A percentile compares a stretch with the other conserved stretches of the same genome.
Evolutionary conservation across 1,140 invertebrate species (phyloP).

Genomic region (Aphidius gifuensis): DNA sequence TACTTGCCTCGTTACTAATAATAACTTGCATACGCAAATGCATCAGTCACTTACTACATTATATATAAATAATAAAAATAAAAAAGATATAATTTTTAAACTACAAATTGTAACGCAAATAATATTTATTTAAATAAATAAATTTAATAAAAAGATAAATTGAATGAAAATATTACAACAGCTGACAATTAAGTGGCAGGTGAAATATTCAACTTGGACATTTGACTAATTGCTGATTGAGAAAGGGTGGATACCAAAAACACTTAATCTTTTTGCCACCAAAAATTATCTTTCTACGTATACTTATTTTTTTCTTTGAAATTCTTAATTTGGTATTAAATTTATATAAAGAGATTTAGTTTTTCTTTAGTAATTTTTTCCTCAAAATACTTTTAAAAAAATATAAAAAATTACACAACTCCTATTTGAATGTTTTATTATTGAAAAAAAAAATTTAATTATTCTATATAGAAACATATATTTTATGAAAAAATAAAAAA

Average conservation of each 20-base stretch:
- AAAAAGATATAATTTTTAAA: not conserved
- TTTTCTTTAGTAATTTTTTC: not conserved
- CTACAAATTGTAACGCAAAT: not conserved
- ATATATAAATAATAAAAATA: too few relatives aligned
- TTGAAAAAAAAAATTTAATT: too few relatives aligned
- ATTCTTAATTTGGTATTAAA: too few relatives aligned
- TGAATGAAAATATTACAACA: too few relatives aligned
- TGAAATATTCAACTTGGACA: conserved; percentile 33
- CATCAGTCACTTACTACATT: not conserved
- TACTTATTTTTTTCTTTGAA: not conserved
- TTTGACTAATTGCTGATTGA: conserved; percentile 43
- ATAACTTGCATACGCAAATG: conserved; percentile 13
- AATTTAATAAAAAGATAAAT: too few relatives aligned
- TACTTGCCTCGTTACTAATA: conserved; percentile 9
- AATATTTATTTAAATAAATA: too few relatives aligned
- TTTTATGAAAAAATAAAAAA: not conserved
- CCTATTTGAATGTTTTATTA: not conserved
- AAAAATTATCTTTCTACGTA: conserved; percentile 3
- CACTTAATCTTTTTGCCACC: conserved; percentile 14
- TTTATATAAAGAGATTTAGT: not conserved
- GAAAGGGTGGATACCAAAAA: conserved; percentile 41
- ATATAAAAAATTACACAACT: too few relatives aligned
- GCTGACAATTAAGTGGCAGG: conserved; percentile 36
- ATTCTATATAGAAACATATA: too few relatives aligned
- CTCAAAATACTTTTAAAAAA: too few relatives aligned